Base-by-base conservation (phyloP, 2,888 invertebrate species). In the Nomada flava region DNA sequence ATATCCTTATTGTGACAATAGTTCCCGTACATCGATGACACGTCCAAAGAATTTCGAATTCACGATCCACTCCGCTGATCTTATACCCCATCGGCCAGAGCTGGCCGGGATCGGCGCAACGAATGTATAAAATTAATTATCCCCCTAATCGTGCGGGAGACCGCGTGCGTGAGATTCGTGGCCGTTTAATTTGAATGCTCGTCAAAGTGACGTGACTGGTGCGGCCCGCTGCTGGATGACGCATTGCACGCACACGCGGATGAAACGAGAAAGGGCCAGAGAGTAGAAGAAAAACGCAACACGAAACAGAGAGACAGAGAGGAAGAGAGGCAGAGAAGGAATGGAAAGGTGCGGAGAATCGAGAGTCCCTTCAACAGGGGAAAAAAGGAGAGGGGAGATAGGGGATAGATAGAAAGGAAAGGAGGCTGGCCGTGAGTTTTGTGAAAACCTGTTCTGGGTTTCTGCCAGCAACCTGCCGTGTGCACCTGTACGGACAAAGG, bases 381-480 rank as follows among this genome's bases (percentile, higher is more conserved):
- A 52, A 72, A 29, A 65, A 70, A 79, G 70, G 74, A 71, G 68
- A 74, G 82, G 59, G 79, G 70, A 78, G 70, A 76, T 74, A 70
- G 76, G 82, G 59, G 79, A 80, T 78, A 83, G 65, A 79, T 81
- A 15, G 80, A 79, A 83, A 86, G 77, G 82, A 82, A 72, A 82
- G 77, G 75, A 77, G 73, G 69, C 65, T 69, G 81, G 55, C 82
- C 82, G 82, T 71, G 85, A 87, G 82, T 90, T 91, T 90, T 89
- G 86, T 88, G 87, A 88, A 89, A 89, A 90, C 90, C 90, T 91
- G 89, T 89, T 91, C 88, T 88, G 89, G 85, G 85, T 83, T 87
- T 84, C 83, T 88, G 90, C 90, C 91, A 90, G 86, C 89, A 90
- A 91, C 92, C 91, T 91, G 91, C 88, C 89, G 86, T 80, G 83